Evolutionary conservation across 2,797 vertebrate genomes (phyloP).

Genomic region (Sebastiscus albofasciatus): DNA sequence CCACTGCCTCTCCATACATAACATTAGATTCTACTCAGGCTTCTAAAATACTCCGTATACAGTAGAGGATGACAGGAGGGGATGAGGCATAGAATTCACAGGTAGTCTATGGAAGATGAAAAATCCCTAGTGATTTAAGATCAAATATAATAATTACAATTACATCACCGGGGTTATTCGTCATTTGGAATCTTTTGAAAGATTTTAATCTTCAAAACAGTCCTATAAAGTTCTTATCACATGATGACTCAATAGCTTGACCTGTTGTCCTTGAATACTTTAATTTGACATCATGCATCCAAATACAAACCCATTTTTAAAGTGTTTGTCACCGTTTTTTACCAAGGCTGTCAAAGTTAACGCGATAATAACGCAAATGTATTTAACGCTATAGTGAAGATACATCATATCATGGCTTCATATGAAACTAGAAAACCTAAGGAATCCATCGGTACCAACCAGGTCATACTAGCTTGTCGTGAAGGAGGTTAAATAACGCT

Average conservation of each 20-base stretch:
- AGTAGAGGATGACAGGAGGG: background rate
- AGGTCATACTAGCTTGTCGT: too few relatives aligned
- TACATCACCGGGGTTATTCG: background rate
- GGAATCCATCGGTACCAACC: too few relatives aligned
- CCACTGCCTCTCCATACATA: conserved; percentile 57
- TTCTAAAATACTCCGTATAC: background rate
- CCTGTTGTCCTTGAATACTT: background rate
- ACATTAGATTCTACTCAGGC: conserved; percentile 19
- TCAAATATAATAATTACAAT: background rate
- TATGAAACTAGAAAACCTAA: too few relatives aligned
- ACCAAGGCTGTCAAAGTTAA: too few relatives aligned
- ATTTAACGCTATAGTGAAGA: too few relatives aligned
- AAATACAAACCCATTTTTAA: background rate
- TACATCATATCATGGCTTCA: too few relatives aligned
- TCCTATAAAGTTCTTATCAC: background rate
- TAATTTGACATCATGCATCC: background rate
- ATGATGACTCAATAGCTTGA: background rate
- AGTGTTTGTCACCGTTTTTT: background rate
- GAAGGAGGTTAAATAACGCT: too few relatives aligned
- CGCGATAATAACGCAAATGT: too few relatives aligned
- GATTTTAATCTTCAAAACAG: background rate
- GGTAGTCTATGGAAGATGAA: background rate
- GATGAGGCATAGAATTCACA: background rate
- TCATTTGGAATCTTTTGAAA: background rate
- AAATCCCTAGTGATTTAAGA: background rate